Evolutionary conservation across 2,888 invertebrate species (phyloP).

Genomic region (Trachelus stipa): DNA sequence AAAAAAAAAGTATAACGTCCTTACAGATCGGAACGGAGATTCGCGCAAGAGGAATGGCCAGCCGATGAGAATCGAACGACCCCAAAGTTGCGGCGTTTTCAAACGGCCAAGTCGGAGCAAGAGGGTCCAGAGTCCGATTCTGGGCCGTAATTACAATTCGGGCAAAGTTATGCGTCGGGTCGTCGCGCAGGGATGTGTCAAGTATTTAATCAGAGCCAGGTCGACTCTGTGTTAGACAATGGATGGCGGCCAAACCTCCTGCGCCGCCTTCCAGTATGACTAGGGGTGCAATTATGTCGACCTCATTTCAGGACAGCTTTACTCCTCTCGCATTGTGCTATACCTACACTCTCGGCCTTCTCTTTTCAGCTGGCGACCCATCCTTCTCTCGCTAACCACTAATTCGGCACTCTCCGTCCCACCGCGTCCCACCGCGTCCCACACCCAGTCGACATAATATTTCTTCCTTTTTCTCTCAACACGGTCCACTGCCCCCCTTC

Average conservation of each 20-base stretch:
- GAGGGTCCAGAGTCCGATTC: conserved; percentile 12
- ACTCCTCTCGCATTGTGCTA: conserved; percentile 34
- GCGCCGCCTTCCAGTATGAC: conserved; percentile 47
- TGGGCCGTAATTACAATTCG: conserved; percentile 63
- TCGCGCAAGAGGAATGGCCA: too few relatives aligned
- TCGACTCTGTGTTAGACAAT: conserved; percentile 61
- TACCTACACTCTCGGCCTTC: not conserved
- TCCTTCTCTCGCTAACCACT: conserved; percentile 21
- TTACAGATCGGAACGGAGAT: too few relatives aligned
- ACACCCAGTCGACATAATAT: conserved; percentile 7
- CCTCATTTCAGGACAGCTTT: conserved; percentile 58
- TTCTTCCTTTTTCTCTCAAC: conserved; percentile 10
- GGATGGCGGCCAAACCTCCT: conserved; percentile 46
- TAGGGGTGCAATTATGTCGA: conserved; percentile 62
- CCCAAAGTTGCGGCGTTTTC: not conserved
- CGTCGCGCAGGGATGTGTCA: conserved; percentile 58
- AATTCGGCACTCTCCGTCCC: conserved; percentile 27
- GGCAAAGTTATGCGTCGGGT: conserved; percentile 60
- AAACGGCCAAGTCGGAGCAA: not conserved
- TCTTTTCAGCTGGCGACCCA: conserved; percentile 14
- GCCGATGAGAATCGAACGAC: too few relatives aligned
- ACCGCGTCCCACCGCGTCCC: not conserved
- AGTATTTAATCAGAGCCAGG: conserved; percentile 64
- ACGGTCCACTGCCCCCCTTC: not conserved
- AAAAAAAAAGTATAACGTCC: too few relatives aligned